Conservation (phyloP, 1,140 invertebrate species). For the Hydropsyche tenuis region DNA sequence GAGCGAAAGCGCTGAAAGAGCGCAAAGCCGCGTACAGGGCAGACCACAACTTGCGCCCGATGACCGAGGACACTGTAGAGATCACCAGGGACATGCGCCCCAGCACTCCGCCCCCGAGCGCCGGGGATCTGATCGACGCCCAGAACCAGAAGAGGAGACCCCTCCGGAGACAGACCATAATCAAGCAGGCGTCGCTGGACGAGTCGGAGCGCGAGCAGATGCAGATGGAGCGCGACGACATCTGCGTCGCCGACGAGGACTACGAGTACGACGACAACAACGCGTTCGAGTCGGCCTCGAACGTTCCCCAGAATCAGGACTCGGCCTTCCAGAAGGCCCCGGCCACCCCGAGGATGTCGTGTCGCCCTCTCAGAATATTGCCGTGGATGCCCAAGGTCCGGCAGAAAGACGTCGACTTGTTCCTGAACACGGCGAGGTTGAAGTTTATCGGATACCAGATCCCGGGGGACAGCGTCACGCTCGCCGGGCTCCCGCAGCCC, state of each 20-base stretch:
- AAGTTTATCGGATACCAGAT: conserved; percentile 96
- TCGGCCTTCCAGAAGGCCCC: conserved; percentile 37
- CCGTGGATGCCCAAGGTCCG: conserved; percentile 98
- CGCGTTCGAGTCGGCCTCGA: conserved; percentile 57
- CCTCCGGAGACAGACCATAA: conserved; percentile 72
- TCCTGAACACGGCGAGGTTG: conserved; percentile 87
- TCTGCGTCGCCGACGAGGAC: conserved; percentile 55
- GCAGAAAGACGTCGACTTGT: conserved; percentile 89
- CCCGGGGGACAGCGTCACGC: conserved; percentile 82
- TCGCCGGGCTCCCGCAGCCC: conserved; percentile 91
- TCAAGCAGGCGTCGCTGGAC: conserved; percentile 94
- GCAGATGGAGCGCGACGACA: conserved; percentile 71
- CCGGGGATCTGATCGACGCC: conserved; percentile 88
- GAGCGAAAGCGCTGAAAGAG: conserved; percentile 79
- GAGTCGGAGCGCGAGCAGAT: conserved; percentile 75
- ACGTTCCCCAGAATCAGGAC: conserved; percentile 47
- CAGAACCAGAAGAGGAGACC: conserved; percentile 79
- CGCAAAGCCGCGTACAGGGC: conserved; percentile 77
- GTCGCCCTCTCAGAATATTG: conserved; percentile 67
- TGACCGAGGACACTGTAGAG: conserved; percentile 92
- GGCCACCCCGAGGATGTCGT: conserved; percentile 49
- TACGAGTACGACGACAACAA: conserved; percentile 62
- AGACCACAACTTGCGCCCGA: conserved; percentile 73
- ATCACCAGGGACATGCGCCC: conserved; percentile 92
- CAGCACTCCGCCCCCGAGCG: conserved; percentile 92